Conservation (phyloP, 2,113 vertebrate species). For the Syngnathus typhle region DNA sequence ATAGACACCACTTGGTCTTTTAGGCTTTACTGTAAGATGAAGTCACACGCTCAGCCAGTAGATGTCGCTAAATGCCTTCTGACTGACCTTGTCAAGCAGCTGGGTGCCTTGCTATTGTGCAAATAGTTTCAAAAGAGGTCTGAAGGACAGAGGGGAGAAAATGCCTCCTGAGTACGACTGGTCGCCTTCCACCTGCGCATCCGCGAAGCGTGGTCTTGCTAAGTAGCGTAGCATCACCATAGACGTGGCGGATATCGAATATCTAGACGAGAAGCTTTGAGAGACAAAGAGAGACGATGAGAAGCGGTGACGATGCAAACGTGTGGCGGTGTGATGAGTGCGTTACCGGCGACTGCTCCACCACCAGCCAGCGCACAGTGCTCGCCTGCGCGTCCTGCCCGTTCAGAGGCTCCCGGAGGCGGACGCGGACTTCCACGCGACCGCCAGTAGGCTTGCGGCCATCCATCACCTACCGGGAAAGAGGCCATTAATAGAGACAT, state of each 20-base stretch:
- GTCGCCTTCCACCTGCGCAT: constrained; percentile 25
- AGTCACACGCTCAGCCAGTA: constrained; percentile 33
- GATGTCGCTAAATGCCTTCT: not conserved
- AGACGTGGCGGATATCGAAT: not conserved
- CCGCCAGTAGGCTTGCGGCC: constrained; percentile 90
- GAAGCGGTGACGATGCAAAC: not conserved
- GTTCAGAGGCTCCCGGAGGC: constrained; percentile 87
- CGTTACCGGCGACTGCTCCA: constrained; percentile 71
- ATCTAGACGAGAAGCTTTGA: constrained; percentile 41
- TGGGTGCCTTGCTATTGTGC: constrained; percentile 40
- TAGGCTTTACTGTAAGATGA: constrained; percentile 22
- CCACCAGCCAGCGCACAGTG: constrained; percentile 88
- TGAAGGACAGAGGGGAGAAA: not conserved
- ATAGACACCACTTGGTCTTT: constrained; percentile 44
- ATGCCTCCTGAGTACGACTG: constrained; percentile 27
- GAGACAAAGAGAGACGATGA: not conserved
- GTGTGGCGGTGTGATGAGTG: too few relatives aligned
- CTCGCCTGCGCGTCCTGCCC: constrained; percentile 84
- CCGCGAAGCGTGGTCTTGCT: too few relatives aligned
- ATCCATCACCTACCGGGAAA: constrained; percentile 79
- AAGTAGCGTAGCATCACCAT: not conserved
- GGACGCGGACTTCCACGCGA: constrained; percentile 85
- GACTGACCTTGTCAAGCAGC: not conserved
- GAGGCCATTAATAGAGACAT: not conserved
- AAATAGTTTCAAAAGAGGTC: constrained; percentile 23